A percentile compares a stretch with the other conserved stretches of the same genome.
Conservation (phyloP, 2,113 vertebrate species). For the Eptesicus fuscus region DNA sequence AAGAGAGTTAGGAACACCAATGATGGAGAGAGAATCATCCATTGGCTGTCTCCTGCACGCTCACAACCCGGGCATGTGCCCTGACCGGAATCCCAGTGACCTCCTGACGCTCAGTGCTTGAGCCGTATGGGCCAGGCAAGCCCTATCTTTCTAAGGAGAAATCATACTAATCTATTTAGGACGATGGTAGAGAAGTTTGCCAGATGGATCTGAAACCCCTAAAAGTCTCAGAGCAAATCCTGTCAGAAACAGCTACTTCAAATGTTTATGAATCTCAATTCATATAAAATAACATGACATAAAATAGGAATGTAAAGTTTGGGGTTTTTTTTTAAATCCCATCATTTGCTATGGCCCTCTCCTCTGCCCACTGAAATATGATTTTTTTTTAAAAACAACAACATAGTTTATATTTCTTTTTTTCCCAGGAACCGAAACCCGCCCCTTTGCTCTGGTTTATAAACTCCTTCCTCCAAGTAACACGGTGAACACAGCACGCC, state of each 20-base stretch:
- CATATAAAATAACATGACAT: background rate
- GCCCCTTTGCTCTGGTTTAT: background rate
- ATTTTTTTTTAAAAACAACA: background rate
- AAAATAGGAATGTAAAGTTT: background rate
- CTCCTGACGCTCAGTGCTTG: too few species aligned
- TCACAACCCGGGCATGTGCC: too few species aligned
- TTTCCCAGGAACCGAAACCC: background rate
- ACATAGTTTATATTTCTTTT: background rate
- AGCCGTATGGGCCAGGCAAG: too few species aligned
- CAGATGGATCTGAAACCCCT: background rate
- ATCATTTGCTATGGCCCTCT: background rate
- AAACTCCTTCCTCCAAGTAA: background rate
- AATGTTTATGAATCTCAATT: background rate
- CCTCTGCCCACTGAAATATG: background rate
- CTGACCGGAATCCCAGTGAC: too few species aligned
- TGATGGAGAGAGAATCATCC: too few species aligned
- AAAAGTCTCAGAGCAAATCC: background rate
- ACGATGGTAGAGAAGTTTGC: background rate
- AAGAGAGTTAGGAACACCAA: too few species aligned
- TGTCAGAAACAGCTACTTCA: background rate
- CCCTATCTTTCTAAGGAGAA: background rate
- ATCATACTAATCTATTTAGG: background rate
- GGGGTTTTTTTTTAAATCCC: background rate
- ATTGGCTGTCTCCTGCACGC: too few species aligned
- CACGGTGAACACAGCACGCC: rapidly evolving